A percentile compares a stretch with the other conserved stretches of the same genome.
Evolutionary conservation across 2,888 invertebrate genomes (phyloP).

Genomic region (Taphrorychus bicolor): DNA sequence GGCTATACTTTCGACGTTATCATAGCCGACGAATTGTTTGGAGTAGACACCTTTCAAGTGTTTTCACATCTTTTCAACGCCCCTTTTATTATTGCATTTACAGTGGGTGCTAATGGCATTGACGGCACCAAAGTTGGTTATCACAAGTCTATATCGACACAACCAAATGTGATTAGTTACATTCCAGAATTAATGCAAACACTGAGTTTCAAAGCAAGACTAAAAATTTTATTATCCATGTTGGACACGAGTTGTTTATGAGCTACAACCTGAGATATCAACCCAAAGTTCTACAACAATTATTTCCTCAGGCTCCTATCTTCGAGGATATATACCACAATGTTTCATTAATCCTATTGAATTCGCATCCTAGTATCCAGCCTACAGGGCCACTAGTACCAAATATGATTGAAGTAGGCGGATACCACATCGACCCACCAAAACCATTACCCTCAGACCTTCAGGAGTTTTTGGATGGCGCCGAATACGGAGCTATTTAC

Average conservation of each 20-base stretch:
- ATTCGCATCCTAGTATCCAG: constrained; percentile 24
- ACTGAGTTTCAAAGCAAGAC: constrained; percentile 54
- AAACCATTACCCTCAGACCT: constrained; percentile 47
- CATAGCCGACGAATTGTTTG: constrained; percentile 47
- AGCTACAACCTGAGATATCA: constrained; percentile 39
- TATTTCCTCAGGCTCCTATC: constrained; percentile 9
- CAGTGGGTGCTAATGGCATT: constrained; percentile 58
- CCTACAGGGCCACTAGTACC: constrained; percentile 60
- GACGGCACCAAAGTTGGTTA: constrained; percentile 62
- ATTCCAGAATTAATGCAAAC: constrained; percentile 61
- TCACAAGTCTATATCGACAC: constrained; percentile 58
- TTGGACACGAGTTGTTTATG: constrained; percentile 43
- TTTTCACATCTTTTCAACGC: constrained; percentile 51
- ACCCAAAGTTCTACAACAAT: constrained; percentile 3
- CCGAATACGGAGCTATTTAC: constrained; percentile 58
- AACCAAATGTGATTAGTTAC: constrained; percentile 61
- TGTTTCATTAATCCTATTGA: constrained; percentile 17
- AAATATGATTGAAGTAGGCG: constrained; percentile 66
- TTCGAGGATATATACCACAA: constrained; percentile 4
- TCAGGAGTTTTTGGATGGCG: constrained; percentile 44
- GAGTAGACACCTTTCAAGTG: constrained; percentile 57
- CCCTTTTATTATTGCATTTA: constrained; percentile 48
- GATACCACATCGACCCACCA: constrained; percentile 58
- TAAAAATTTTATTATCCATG: constrained; percentile 38
- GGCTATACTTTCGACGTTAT: constrained; percentile 33